Percentiles rank a stretch among this genome's conserved stretches.
Evolutionary conservation across 2,888 invertebrate species (phyloP).

Genomic region (Acanthococcus lagerstroemiae): DNA sequence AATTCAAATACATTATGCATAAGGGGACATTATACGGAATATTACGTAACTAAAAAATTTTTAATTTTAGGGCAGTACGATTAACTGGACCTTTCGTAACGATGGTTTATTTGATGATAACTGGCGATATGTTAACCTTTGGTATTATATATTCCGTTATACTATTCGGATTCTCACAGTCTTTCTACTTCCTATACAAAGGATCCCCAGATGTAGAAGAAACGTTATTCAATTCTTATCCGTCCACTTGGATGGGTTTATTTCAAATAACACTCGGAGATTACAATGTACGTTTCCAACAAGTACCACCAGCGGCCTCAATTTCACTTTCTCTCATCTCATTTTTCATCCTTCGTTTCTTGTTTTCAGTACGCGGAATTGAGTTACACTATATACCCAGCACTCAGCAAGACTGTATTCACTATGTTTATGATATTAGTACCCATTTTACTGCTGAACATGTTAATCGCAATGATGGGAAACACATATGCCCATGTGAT

Average conservation of each 20-base stretch:
- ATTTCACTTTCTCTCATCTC: no score
- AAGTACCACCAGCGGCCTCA: neutral
- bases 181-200: constrained; percentile 89
- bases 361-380: constrained; percentile 79
- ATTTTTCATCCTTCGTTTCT: constrained; percentile 6
- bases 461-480: constrained; percentile 99
- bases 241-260: constrained; percentile 92
- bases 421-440: constrained; percentile 96
- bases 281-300: constrained; percentile 68
- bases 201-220: constrained; percentile 70
- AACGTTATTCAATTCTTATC: constrained; percentile 72
- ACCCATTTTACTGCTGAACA: constrained; percentile 90
- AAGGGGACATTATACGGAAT: neutral
- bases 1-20: neutral
- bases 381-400: constrained; percentile 78
- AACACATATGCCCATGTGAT: constrained; percentile 98
- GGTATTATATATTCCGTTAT: constrained; percentile 94
- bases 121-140: constrained; percentile 96
- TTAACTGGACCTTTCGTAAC: constrained; percentile 97
- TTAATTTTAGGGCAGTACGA: constrained; percentile 63
- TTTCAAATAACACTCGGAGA: constrained; percentile 97
- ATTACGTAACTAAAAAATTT: constrained; percentile 16
- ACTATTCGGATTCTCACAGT: constrained; percentile 90
- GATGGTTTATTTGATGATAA: constrained; percentile 99
- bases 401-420: constrained; percentile 90